Conservation (phyloP, 2,888 invertebrate species). For the Sepioteuthis lessoniana region DNA sequence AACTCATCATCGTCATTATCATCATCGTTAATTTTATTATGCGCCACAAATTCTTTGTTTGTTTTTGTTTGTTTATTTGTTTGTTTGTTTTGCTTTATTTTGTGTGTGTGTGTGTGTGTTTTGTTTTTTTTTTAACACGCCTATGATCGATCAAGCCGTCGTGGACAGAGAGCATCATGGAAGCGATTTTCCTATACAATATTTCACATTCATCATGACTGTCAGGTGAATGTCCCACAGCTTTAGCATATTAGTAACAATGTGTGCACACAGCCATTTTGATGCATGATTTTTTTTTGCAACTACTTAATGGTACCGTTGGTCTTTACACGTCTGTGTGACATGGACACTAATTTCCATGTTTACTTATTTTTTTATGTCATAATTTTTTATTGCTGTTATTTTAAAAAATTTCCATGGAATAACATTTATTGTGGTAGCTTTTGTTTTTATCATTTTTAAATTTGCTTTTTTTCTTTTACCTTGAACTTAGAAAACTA, state of each 20-base stretch:
- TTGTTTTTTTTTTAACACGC: neutral
- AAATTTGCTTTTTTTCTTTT: neutral
- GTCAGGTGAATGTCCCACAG: neutral
- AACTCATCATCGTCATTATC: neutral
- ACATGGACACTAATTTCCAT: neutral
- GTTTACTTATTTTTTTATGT: neutral
- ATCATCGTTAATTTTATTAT: neutral
- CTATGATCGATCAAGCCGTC: neutral
- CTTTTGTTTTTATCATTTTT: no score
- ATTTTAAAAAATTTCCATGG: neutral
- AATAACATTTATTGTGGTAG: neutral
- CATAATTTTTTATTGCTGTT: neutral
- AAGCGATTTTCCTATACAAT: neutral
- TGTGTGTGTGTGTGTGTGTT: no score
- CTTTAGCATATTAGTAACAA: neutral
- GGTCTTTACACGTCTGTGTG: neutral
- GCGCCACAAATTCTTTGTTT: neutral
- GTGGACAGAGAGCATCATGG: neutral
- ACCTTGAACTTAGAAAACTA: neutral
- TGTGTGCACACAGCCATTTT: neutral
- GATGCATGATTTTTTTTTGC: neutral
- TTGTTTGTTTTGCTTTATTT: no score
- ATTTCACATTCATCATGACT: neutral
- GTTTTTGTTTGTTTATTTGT: neutral
- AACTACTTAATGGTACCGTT: neutral